Base-by-base conservation (phyloP, 2,888 invertebrate genomes). In the Limnephilus lunatus region DNA sequence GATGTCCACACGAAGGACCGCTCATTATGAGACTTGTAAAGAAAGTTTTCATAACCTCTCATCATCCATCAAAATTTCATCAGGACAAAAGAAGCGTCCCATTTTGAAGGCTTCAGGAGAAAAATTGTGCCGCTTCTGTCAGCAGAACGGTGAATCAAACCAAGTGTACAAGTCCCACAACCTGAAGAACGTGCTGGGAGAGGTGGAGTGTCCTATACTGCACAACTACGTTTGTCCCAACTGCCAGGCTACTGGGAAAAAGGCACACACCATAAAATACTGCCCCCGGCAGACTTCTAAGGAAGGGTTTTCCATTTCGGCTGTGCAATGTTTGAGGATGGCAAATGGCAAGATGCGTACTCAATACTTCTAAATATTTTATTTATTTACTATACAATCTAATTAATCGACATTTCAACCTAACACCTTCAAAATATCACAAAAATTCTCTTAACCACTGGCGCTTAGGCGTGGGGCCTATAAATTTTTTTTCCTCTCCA, bases 181-280 rank as follows among this genome's bases (percentile, higher is more conserved):
- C 83, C 96, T 98, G 91, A 97, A 97, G 94, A 97, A 97, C 94
- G 95, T 95, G 81, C 94, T 94, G 12, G 97, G 98, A 2, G 96
- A 96, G 89, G 97, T 98, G 31, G 93, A 95, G n/a, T 98, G 98
- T 94, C 98, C 98, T 44, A 97, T 98, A 94, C 96, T 98, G 94
- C 96, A 97, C 94, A 97, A 96, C 88, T 97, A 97, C 95, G 95
- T 95, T n/a, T 98, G 98, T 94, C 97, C 96, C 30, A 97, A 97
- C 92, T 98, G 98, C 94, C 96, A 96, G 89, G 97, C 97, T 12
- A 95, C 95, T 90, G 98, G 98, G 0, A 98, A 98, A 94, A 85
- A 92, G 91, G 98, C 98, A 85, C 98, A 98, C 95, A 98, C 98
- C 12, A 95, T 97, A 94, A 97, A 97, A 94, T 98, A 98, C 95